Base-by-base conservation (phyloP, 2,888 invertebrate genomes). In the Pollenia angustigena region DNA sequence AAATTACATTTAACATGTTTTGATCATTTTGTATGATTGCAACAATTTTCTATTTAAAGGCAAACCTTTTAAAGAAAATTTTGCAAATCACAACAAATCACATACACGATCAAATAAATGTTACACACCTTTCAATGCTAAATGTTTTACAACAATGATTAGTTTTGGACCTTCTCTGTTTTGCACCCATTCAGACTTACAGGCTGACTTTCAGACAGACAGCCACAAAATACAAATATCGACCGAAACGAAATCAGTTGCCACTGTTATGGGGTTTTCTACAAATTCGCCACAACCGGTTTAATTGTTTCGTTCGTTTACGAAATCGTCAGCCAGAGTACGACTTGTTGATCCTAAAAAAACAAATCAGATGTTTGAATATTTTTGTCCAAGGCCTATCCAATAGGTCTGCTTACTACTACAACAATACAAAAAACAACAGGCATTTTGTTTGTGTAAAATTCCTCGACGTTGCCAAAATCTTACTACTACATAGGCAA, bases 1-100 rank as follows among this genome's bases (percentile, higher is more conserved):
- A 78, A 78, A 81, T 85, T 78, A 81, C 81, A 68, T 81, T 72
- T 78, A 85, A 78, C 85, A 85, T 85, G 81, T 85, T 81, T 81
- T 81, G 85, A 85, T 81, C 81, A 72, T 12, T 72, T 6, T 81
- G 81, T 68, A 60, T 60, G 78, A 81, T 85, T 81, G 54, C 72
- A 68, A 72, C 68, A 60, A 68, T 85, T 81, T 81, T 54, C 71
- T 71, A 71, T 32, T 64, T 58, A 56, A 72, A 72, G 75, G 56
- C 62, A 80, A 85, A 81, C 81, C 76, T 74, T 66, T 72, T 81
- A 72, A 56, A 85, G 80, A 69, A 81, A 81, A 71, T 66, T 72
- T 85, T 80, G 56, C 64, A 85, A 76, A 85, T 83, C 76, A 83
- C 83, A 76, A 71, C 76, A 71, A 83, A 83, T 81, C 80, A 85